phyloP scores from a whole-genome alignment of 2,888 invertebrate genomes.

The Pyrochroa serraticornis region DNA sequence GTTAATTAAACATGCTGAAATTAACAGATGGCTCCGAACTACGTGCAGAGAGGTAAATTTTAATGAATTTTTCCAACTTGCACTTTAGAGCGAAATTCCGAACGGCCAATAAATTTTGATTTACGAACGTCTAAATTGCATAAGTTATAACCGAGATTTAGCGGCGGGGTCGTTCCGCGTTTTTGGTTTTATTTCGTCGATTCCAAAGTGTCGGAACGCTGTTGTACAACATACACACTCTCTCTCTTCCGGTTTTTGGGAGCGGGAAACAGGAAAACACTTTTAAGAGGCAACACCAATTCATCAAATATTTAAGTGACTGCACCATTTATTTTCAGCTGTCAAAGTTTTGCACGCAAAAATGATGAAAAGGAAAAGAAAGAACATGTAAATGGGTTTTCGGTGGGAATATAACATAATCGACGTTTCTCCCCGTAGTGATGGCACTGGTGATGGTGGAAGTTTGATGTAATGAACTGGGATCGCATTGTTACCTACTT shows the following conservation, averaged over 20 bases:
- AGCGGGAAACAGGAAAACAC: conserved; percentile 26
- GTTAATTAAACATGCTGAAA: too few species aligned
- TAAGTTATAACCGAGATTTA: too few species aligned
- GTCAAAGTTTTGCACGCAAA: conserved; percentile 20
- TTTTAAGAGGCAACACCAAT: conserved; percentile 28
- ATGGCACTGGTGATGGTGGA: conserved; percentile 5
- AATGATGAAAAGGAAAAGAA: conserved; percentile 17
- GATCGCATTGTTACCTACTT: conserved; percentile 18
- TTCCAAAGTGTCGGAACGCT: background rate
- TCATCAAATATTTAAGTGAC: conserved; percentile 30
- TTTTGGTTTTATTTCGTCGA: conserved; percentile 9
- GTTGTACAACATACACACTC: conserved; percentile 7
- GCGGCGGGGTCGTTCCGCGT: too few species aligned
- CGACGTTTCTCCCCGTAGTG: background rate
- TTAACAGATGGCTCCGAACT: too few species aligned
- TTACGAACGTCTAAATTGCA: too few species aligned
- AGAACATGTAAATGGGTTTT: conserved; percentile 16
- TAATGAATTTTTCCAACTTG: too few species aligned
- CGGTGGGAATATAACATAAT: conserved; percentile 7
- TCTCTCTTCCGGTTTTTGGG: background rate
- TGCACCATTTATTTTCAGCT: conserved; percentile 26
- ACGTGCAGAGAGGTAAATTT: too few species aligned
- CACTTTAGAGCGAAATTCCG: too few species aligned
- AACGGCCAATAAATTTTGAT: too few species aligned
- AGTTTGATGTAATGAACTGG: conserved; percentile 19